phyloP scores from a whole-genome alignment of 2,888 invertebrate genomes.

The Oscheius onirici region DNA sequence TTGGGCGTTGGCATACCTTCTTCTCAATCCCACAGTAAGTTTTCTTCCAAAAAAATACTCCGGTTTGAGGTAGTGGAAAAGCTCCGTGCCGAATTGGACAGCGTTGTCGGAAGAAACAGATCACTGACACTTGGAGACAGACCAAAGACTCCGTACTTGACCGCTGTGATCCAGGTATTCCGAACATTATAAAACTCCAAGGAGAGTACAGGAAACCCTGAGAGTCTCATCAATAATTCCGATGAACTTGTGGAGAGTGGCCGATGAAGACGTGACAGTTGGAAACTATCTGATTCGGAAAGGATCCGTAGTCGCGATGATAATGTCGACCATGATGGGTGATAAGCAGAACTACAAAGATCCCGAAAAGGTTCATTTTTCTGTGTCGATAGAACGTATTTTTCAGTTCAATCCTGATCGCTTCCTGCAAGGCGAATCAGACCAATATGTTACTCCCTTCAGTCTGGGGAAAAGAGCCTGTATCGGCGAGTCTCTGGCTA shows the following conservation, averaged over 20 bases:
- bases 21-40: conserved; percentile 39
- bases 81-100: conserved; percentile 19
- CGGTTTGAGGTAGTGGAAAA: conserved; percentile 11
- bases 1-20: conserved; percentile 43
- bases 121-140: background rate
- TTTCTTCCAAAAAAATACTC: background rate
- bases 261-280: conserved; percentile 2
- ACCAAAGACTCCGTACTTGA: conserved; percentile 24
- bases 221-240: conserved; percentile 3
- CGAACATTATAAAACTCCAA: too few relatives aligned
- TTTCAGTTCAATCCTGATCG: conserved; percentile 27
- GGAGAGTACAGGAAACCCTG: conserved; percentile 1
- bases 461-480: conserved; percentile 20
- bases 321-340: conserved; percentile 11
- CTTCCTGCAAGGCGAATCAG: background rate
- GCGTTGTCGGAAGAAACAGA: background rate
- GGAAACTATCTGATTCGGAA: conserved; percentile 12
- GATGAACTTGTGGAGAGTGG: conserved; percentile 11
- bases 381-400: background rate
- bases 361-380: background rate
- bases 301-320: background rate
- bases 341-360: conserved; percentile 1
- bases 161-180: conserved; percentile 11
- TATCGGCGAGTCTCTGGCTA: conserved; percentile 22
- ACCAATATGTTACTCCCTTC: conserved; percentile 10